These are phyloP conservation scores for Sebastes minor DNA, from an alignment of 2,797 vertebrate species.

Conservation along the genomic window DNA sequence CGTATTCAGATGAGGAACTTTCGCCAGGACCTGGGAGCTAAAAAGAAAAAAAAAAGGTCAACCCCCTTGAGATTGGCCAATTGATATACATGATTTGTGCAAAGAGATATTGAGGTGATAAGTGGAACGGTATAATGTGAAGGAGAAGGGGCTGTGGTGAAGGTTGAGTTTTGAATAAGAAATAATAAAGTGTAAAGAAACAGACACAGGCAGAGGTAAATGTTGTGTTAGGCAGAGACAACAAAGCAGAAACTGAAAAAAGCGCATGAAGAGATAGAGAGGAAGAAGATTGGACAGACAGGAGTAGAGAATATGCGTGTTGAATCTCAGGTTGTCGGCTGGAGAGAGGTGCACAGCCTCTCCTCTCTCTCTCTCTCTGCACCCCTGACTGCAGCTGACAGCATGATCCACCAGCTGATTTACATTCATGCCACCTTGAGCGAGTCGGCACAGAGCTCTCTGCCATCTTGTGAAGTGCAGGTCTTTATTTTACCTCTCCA, in stretches of 20 bases:
- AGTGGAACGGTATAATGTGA: neutral
- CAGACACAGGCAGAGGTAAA: neutral
- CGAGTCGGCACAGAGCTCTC: conserved; percentile 26
- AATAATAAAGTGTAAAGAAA: neutral
- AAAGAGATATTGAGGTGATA: conserved; percentile 2
- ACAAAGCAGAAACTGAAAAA: neutral
- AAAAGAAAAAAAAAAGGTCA: neutral
- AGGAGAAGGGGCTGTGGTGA: neutral
- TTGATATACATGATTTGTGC: conserved; percentile 2
- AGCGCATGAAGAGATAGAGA: neutral
- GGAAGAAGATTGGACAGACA: neutral
- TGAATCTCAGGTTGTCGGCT: conserved; percentile 24
- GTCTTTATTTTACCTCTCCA: conserved; percentile 64
- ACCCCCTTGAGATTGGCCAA: conserved; percentile 7
- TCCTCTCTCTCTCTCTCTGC: conserved; percentile 24
- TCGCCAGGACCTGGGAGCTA: neutral
- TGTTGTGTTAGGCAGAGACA: neutral
- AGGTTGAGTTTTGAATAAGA: neutral
- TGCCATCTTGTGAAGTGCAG: conserved; percentile 63
- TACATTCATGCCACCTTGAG: conserved; percentile 55
- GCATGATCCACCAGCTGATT: conserved; percentile 59
- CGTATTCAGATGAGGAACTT: conserved; percentile 38
- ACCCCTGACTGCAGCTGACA: conserved; percentile 49
- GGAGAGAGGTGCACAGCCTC: neutral
- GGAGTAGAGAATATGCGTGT: neutral